Evolutionary conservation across 2,113 vertebrate genomes (phyloP).

Genomic region (Pollachius pollachius): DNA sequence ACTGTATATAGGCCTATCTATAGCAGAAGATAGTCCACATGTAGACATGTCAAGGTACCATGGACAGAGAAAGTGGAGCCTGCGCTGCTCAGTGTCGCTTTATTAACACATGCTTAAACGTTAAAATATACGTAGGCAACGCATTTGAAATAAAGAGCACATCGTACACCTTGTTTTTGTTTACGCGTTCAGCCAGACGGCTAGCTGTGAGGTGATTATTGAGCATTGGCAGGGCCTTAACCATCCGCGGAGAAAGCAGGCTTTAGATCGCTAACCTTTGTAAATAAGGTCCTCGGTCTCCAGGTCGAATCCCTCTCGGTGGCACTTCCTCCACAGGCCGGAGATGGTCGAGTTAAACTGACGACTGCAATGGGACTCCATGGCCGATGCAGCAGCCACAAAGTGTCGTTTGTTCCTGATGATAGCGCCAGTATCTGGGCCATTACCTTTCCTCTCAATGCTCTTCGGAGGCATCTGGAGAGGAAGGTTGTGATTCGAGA

Average conservation of each 20-base stretch:
- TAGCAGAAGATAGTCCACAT: too few relatives aligned
- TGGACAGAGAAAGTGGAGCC: too few relatives aligned
- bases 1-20: too few relatives aligned
- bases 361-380: conserved; percentile 85
- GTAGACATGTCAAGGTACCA: too few relatives aligned
- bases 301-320: conserved; percentile 85
- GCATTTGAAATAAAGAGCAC: too few relatives aligned
- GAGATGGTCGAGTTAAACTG: conserved; percentile 88
- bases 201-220: conserved; percentile 14
- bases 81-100: too few relatives aligned
- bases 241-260: conserved; percentile 15
- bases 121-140: too few relatives aligned
- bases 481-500: conserved; percentile 84
- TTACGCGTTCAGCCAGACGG: too few relatives aligned
- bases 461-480: conserved; percentile 80
- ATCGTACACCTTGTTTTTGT: too few relatives aligned
- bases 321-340: conserved; percentile 87
- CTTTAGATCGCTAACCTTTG: conserved; percentile 74
- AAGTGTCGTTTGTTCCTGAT: conserved; percentile 69
- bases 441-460: conserved; percentile 55
- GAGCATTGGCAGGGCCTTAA: conserved; percentile 47
- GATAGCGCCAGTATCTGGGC: conserved; percentile 51
- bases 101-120: too few relatives aligned
- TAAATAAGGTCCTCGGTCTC: conserved; percentile 86
- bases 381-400: conserved; percentile 67